Conservation (phyloP, 1,140 invertebrate species). For the Sinella curviseta region DNA sequence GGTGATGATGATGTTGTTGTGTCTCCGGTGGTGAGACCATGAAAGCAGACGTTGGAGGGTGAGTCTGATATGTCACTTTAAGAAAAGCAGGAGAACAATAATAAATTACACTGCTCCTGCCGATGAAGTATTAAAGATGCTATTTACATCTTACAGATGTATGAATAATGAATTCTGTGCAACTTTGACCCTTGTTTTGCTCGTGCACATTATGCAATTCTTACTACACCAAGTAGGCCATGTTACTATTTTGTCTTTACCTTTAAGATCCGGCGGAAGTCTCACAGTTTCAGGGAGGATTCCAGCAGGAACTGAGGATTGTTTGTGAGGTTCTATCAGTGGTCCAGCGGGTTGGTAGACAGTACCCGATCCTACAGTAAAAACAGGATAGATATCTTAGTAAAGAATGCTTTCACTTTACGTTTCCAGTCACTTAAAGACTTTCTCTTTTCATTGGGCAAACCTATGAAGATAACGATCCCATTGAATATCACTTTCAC, state of each 20-base stretch:
- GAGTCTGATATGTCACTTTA: slow-evolving; percentile 49
- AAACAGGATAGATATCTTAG: not conserved
- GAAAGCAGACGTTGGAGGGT: slow-evolving; percentile 36
- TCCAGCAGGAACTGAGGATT: slow-evolving; percentile 31
- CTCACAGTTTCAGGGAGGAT: slow-evolving; percentile 45
- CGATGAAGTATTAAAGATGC: too few relatives aligned
- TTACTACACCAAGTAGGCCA: too few relatives aligned
- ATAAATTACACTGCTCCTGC: too few relatives aligned
- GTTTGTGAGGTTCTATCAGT: slow-evolving; percentile 48
- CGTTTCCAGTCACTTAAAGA: too few relatives aligned
- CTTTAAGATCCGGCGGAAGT: slow-evolving; percentile 45
- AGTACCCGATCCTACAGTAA: slow-evolving; percentile 30
- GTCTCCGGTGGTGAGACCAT: not conserved
- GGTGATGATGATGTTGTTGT: slow-evolving; percentile 14
- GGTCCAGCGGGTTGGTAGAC: slow-evolving; percentile 49
- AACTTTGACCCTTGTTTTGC: too few relatives aligned
- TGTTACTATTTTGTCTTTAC: too few relatives aligned
- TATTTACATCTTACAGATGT: too few relatives aligned
- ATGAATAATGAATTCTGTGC: too few relatives aligned
- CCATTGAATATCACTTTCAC: too few relatives aligned
- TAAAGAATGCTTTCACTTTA: not conserved
- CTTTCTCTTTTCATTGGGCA: not conserved
- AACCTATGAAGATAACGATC: not conserved
- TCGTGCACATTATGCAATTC: too few relatives aligned
- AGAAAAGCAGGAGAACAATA: too few relatives aligned